These are phyloP conservation scores for Nothobranchius furzeri DNA, from an alignment of 2,113 vertebrate genomes.

Conservation along the genomic window DNA sequence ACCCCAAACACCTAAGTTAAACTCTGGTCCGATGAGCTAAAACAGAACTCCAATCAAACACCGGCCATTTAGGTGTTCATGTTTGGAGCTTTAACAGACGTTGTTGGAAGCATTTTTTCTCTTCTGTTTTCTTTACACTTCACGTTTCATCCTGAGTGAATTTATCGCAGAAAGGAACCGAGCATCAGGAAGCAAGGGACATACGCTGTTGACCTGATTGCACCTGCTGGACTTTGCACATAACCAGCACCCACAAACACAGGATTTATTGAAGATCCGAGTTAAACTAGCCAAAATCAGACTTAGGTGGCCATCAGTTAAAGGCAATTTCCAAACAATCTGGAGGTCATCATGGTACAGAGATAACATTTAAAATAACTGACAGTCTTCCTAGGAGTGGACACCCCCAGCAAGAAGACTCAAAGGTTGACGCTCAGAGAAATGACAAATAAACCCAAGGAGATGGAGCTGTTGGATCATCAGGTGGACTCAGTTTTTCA, in stretches of 20 bases:
- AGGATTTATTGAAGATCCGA: neutral
- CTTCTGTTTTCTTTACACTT: neutral
- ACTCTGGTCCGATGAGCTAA: slow-evolving; percentile 17
- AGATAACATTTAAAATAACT: too few species aligned
- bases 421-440: too few species aligned
- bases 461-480: too few species aligned
- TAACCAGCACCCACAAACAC: slow-evolving; percentile 24
- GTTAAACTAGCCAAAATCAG: too few species aligned
- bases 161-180: slow-evolving; percentile 5
- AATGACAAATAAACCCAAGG: too few species aligned
- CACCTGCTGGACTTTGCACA: slow-evolving; percentile 11
- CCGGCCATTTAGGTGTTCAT: neutral
- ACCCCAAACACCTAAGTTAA: slow-evolving; percentile 64
- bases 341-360: too few species aligned
- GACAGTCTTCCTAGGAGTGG: too few species aligned
- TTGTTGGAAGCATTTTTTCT: neutral
- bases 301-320: too few species aligned
- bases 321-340: too few species aligned
- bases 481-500: too few species aligned
- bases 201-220: slow-evolving; percentile 7
- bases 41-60: slow-evolving; percentile 62
- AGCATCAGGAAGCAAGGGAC: too few species aligned
- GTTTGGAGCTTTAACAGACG: slow-evolving; percentile 19
- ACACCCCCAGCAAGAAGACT: too few species aligned
- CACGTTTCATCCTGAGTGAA: neutral